These are phyloP conservation scores for Lasioglossum calceatum DNA, from an alignment of 2,888 invertebrate genomes.

Conservation along the genomic window DNA sequence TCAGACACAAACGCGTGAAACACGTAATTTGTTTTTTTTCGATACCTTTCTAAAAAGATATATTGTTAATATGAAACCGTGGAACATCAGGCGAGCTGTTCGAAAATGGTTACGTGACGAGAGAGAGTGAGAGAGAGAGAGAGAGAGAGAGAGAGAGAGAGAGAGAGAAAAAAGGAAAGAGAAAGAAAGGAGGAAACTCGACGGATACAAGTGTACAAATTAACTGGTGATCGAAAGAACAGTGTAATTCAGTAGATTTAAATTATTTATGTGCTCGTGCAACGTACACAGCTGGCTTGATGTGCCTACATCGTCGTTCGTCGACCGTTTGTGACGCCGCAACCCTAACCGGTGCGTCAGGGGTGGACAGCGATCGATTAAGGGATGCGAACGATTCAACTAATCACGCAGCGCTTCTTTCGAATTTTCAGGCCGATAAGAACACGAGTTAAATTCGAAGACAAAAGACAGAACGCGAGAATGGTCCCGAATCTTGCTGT, in stretches of 20 bases:
- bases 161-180: neutral
- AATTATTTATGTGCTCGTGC: slow-evolving; percentile 36
- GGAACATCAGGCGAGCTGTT: slow-evolving; percentile 44
- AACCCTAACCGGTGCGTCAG: neutral
- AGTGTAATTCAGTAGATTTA: slow-evolving; percentile 21
- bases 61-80: neutral
- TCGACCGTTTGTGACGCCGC: slow-evolving; percentile 2
- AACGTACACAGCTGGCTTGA: slow-evolving; percentile 46
- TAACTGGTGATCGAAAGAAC: slow-evolving; percentile 37
- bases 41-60: neutral
- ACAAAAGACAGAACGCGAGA: slow-evolving; percentile 15
- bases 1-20: slow-evolving; percentile 39
- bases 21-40: slow-evolving; percentile 66
- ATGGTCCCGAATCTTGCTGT: slow-evolving; percentile 52
- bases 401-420: slow-evolving; percentile 64
- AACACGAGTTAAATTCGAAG: slow-evolving; percentile 44
- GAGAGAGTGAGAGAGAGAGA: neutral
- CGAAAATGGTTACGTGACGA: slow-evolving; percentile 5
- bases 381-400: slow-evolving; percentile 16
- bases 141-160: neutral
- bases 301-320: slow-evolving; percentile 28
- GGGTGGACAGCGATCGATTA: neutral
- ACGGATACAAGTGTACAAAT: slow-evolving; percentile 32
- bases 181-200: slow-evolving; percentile 13
- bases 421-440: slow-evolving; percentile 64